Conservation (phyloP, 2,888 invertebrate species). For the Seira sanloemensis region DNA sequence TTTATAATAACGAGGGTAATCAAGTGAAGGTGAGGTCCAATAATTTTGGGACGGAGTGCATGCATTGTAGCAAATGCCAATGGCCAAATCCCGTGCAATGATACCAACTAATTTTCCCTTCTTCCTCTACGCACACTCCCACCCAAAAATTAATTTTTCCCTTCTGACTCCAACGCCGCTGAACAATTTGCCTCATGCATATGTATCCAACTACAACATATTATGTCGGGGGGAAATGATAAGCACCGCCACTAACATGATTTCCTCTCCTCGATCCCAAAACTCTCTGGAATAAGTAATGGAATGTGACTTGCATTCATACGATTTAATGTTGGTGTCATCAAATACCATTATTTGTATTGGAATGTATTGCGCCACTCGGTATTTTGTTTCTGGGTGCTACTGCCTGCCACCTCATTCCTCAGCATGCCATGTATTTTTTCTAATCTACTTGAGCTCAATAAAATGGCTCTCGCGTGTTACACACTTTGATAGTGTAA, state of each 20-base stretch:
- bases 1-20: no score
- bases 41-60: no score
- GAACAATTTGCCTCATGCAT: no score
- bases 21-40: no score
- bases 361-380: not conserved
- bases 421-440: not conserved
- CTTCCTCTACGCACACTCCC: no score
- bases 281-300: constrained; percentile 34
- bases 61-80: no score
- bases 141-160: not conserved
- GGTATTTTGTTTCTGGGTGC: constrained; percentile 9
- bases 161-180: not conserved
- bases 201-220: no score
- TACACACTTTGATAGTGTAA: not conserved
- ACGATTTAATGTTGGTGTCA: constrained; percentile 28
- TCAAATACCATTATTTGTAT: constrained; percentile 21
- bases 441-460: constrained; percentile 8
- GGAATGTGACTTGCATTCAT: constrained; percentile 16
- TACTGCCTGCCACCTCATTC: no score
- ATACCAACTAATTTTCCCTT: not conserved
- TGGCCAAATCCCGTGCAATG: no score
- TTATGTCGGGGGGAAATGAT: not conserved
- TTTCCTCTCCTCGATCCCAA: not conserved
- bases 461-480: constrained; percentile 14
- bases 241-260: not conserved